Percentiles rank a stretch among this genome's conserved stretches.
Evolutionary conservation across 2,888 invertebrate genomes (phyloP).

Genomic region (Sympetrum striolatum): DNA sequence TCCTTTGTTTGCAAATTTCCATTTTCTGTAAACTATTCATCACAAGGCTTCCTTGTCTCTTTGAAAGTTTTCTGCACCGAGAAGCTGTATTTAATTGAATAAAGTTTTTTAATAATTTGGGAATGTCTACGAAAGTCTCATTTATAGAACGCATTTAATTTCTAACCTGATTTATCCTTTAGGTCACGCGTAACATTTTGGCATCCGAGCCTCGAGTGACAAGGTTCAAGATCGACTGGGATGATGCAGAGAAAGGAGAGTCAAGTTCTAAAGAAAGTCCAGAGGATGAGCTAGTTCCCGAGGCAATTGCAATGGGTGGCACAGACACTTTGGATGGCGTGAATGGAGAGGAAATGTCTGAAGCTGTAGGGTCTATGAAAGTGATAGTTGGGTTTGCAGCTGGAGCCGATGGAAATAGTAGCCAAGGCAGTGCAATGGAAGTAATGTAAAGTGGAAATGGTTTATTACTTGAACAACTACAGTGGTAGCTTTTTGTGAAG

Average conservation of each 20-base stretch:
- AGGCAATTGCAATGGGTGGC: slow-evolving; percentile 4
- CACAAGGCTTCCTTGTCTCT: neutral
- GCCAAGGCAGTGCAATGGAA: slow-evolving; percentile 39
- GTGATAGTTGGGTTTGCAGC: slow-evolving; percentile 28
- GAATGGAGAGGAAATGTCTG: neutral
- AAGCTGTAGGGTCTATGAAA: slow-evolving; percentile 26
- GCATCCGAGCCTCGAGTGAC: slow-evolving; percentile 94
- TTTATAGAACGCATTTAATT: neutral
- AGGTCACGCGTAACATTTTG: slow-evolving; percentile 77
- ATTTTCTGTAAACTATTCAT: too few relatives aligned
- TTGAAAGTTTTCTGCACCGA: too few relatives aligned
- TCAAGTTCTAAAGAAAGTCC: slow-evolving; percentile 2
- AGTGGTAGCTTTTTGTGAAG: neutral
- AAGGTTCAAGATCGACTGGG: slow-evolving; percentile 97
- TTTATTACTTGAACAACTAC: neutral
- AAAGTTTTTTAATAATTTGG: neutral
- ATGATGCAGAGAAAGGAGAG: slow-evolving; percentile 62
- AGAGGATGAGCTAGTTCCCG: neutral
- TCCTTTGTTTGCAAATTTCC: too few relatives aligned
- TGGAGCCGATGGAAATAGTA: slow-evolving; percentile 33
- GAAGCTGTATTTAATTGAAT: neutral
- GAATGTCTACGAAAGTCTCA: neutral
- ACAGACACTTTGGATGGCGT: slow-evolving; percentile 19
- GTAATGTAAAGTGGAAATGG: slow-evolving; percentile 17
- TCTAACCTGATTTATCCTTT: slow-evolving; percentile 1